Evolutionary conservation across 2,888 invertebrate species (phyloP).

Genomic region (Rhodophaea formosa): DNA sequence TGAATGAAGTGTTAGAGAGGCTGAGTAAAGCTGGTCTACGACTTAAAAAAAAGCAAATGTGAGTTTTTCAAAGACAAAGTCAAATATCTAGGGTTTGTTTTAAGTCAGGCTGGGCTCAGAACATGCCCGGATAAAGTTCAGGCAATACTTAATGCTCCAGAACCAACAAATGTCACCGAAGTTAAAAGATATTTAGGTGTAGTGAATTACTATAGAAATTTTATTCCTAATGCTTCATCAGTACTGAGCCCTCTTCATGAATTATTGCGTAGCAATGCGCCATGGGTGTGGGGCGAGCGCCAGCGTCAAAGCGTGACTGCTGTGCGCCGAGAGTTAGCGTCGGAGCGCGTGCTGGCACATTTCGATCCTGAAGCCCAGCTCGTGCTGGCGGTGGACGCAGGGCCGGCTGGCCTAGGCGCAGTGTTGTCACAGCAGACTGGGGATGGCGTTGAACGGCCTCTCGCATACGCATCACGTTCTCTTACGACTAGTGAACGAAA

Average conservation of each 20-base stretch:
- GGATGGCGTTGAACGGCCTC: too few relatives aligned
- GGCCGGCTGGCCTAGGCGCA: too few relatives aligned
- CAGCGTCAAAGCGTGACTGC: not conserved
- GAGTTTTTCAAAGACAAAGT: conserved; percentile 25
- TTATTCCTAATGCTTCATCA: conserved; percentile 34
- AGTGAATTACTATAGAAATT: conserved; percentile 36
- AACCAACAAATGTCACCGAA: too few relatives aligned
- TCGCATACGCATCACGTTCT: too few relatives aligned
- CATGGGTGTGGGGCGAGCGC: not conserved
- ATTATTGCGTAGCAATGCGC: conserved; percentile 9
- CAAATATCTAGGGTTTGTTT: conserved; percentile 29
- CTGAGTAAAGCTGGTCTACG: conserved; percentile 26
- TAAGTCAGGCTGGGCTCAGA: conserved; percentile 26
- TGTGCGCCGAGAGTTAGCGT: not conserved
- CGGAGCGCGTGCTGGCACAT: too few relatives aligned
- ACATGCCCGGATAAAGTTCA: conserved; percentile 29
- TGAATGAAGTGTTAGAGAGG: conserved; percentile 26
- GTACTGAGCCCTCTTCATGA: too few relatives aligned
- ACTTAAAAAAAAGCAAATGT: conserved; percentile 22
- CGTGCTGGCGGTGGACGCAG: too few relatives aligned
- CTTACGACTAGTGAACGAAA: too few relatives aligned
- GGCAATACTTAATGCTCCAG: conserved; percentile 30
- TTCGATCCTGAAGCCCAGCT: too few relatives aligned
- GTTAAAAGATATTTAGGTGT: conserved; percentile 35
- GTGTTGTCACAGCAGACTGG: too few relatives aligned